phyloP scores from a whole-genome alignment of 2,113 vertebrate species.

The Dolichotis patagonum region DNA sequence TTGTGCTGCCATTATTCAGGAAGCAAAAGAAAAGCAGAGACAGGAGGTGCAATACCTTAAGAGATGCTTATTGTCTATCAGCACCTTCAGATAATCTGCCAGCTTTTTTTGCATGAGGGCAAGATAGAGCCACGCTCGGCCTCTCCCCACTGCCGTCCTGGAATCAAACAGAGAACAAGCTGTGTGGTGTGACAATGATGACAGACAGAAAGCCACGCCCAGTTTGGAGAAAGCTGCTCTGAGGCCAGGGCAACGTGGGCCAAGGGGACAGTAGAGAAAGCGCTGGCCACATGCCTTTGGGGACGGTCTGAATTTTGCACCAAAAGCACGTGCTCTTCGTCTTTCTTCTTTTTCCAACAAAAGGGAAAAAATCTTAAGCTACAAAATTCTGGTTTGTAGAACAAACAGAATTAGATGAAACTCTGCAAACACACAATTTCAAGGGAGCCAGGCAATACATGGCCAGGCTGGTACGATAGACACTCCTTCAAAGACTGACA shows the following conservation, averaged over 20 bases:
- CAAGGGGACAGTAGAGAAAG: neutral
- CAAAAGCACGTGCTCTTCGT: neutral
- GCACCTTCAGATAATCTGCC: conserved; percentile 96
- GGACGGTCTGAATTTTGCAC: neutral
- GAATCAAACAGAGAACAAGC: conserved; percentile 68
- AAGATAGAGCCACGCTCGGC: conserved; percentile 97
- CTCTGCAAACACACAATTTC: conserved; percentile 6
- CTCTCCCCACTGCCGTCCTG: conserved; percentile 96
- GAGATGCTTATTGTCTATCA: conserved; percentile 94
- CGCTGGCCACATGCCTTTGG: neutral
- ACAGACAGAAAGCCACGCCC: no score
- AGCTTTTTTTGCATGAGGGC: conserved; percentile 99
- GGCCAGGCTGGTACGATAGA: neutral
- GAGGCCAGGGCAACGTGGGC: fast-evolving
- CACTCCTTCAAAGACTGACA: neutral
- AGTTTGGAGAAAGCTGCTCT: neutral
- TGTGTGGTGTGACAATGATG: neutral
- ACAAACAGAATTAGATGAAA: conserved; percentile 41
- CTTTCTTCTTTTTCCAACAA: neutral
- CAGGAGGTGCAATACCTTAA: conserved; percentile 88
- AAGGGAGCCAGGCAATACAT: neutral
- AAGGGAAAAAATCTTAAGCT: neutral
- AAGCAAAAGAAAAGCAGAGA: neutral
- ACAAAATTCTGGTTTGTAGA: conserved; percentile 34
- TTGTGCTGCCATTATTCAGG: neutral